Evolutionary conservation across 2,797 vertebrate genomes (phyloP).

Genomic region (Leuciscus waleckii): DNA sequence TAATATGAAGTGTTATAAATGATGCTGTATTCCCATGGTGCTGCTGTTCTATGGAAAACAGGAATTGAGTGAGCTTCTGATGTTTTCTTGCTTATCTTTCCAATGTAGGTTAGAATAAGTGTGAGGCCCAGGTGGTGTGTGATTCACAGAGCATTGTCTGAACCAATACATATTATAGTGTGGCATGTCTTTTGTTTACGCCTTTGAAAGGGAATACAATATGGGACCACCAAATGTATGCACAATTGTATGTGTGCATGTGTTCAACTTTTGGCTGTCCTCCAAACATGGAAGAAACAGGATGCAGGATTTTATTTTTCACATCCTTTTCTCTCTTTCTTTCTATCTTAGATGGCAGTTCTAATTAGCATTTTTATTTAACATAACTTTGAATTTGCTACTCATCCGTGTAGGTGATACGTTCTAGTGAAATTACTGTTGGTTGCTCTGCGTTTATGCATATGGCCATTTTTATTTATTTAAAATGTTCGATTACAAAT

Average conservation of each 20-base stretch:
- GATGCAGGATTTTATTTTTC: constrained; percentile 58
- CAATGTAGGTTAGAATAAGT: constrained; percentile 46
- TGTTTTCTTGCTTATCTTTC: constrained; percentile 36
- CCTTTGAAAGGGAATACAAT: constrained; percentile 18
- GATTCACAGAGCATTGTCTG: constrained; percentile 5
- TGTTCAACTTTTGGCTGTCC: constrained; percentile 16
- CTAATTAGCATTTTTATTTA: constrained; percentile 69
- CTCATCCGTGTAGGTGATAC: constrained; percentile 55
- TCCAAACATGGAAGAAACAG: constrained; percentile 10
- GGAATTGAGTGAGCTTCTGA: constrained; percentile 44
- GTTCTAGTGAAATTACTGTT: not conserved
- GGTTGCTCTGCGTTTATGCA: not conserved
- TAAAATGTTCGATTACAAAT: not conserved
- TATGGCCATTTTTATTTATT: not conserved
- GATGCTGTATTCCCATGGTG: constrained; percentile 35
- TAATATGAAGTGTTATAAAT: constrained; percentile 42
- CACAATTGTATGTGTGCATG: constrained; percentile 4
- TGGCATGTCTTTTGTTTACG: not conserved
- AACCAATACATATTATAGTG: constrained; percentile 12
- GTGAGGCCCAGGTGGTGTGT: constrained; percentile 12
- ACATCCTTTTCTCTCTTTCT: constrained; percentile 62
- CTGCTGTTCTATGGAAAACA: constrained; percentile 1
- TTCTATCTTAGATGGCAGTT: constrained; percentile 67
- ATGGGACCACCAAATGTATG: constrained; percentile 21
- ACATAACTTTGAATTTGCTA: constrained; percentile 60